These are phyloP conservation scores for Eumacrocentrus americanus DNA, from an alignment of 2,888 invertebrate genomes.

Conservation along the genomic window DNA sequence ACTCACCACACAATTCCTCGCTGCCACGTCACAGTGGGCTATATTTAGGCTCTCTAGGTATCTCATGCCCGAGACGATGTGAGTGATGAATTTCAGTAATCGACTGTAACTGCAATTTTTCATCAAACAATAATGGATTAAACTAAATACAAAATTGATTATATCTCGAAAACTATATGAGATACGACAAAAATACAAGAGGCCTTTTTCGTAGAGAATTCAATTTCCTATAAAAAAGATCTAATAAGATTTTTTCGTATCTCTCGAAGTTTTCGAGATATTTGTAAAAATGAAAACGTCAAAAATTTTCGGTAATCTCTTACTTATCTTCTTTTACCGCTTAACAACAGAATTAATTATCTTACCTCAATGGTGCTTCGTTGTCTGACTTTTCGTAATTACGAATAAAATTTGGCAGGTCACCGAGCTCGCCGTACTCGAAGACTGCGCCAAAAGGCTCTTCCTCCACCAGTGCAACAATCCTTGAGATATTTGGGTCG, in stretches of 20 bases:
- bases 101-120: conserved; percentile 76
- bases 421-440: conserved; percentile 87
- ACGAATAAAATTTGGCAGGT: conserved; percentile 74
- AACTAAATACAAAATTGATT: too few relatives aligned
- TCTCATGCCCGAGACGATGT: conserved; percentile 93
- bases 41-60: conserved; percentile 89
- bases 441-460: conserved; percentile 89
- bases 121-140: background rate
- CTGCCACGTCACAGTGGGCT: conserved; percentile 88
- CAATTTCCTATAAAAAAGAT: too few relatives aligned
- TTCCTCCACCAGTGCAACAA: conserved; percentile 82
- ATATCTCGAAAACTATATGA: too few relatives aligned
- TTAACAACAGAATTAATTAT: too few relatives aligned
- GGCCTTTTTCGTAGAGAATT: background rate
- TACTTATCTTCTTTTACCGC: too few relatives aligned
- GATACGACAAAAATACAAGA: background rate
- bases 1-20: conserved; percentile 87
- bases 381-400: conserved; percentile 48
- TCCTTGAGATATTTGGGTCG: conserved; percentile 82
- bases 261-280: too few relatives aligned
- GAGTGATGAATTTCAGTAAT: conserved; percentile 83
- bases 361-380: conserved; percentile 47
- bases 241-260: too few relatives aligned
- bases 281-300: too few relatives aligned
- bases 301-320: too few relatives aligned